Evolutionary conservation across 2,797 vertebrate species (phyloP).

Genomic region (Manis crassicaudata): DNA sequence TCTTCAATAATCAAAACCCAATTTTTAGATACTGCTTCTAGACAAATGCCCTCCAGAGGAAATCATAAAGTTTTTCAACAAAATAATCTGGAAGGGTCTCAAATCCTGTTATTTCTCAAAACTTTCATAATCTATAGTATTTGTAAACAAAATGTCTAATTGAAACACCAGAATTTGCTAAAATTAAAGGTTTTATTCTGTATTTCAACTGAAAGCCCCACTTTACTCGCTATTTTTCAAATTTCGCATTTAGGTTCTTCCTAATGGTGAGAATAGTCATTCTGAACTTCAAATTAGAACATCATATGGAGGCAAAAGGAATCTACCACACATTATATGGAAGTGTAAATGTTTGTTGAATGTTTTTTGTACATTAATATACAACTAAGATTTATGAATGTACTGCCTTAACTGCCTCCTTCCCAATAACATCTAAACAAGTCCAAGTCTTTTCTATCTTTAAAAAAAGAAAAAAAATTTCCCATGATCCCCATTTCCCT

Average conservation of each 20-base stretch:
- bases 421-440: slow-evolving; percentile 40
- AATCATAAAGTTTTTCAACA: slow-evolving; percentile 46
- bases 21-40: slow-evolving; percentile 7
- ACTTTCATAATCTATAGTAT: background rate
- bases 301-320: background rate
- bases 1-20: slow-evolving; percentile 23
- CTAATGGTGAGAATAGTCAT: background rate
- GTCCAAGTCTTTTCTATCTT: slow-evolving; percentile 1
- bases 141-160: slow-evolving; percentile 12
- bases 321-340: background rate
- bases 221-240: slow-evolving; percentile 33
- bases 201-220: slow-evolving; percentile 15
- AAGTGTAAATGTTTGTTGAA: background rate
- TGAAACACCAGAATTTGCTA: slow-evolving; percentile 1
- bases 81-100: background rate
- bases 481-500: background rate
- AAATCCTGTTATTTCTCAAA: background rate
- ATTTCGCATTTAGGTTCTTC: slow-evolving; percentile 42
- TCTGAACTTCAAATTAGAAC: slow-evolving; percentile 9
- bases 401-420: slow-evolving; percentile 9
- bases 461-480: background rate
- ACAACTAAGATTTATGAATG: slow-evolving; percentile 34
- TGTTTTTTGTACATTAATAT: background rate
- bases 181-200: slow-evolving; percentile 45
- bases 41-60: background rate